Base-by-base conservation (phyloP, 2,888 invertebrate species). In the Aphidius colemani region DNA sequence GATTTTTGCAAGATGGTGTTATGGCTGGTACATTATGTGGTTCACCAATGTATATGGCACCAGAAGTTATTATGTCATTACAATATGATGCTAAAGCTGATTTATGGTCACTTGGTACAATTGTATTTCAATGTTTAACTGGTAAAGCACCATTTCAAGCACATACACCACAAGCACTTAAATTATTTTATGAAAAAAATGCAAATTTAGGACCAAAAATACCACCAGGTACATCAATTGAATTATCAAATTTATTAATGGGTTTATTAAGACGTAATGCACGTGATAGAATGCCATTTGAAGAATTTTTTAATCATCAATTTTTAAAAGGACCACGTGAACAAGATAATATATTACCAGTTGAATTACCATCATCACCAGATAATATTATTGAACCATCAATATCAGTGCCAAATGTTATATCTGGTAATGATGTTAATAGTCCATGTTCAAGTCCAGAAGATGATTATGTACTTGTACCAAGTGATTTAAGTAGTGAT, bases 1-100 rank as follows among this genome's bases (percentile, higher is more conserved):
- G 99, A 81, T 98, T 99, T 84, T 87, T 99, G 55, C 94, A 95
- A 84, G 98, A 98, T 82, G 99, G 99, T 69, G 97, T 96, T 62
- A 99, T 99, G 99, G 99, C 99, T 62, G 98, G 97, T 68, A 99
- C 99, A 44, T 86, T 99, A 50, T 99, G 99, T 84, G 99, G 99
- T 55, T 99, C 98, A 56, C 99, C 99, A 10, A 99, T 99, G 99
- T 99, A 99, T 82, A 99, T 99, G 98, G 98, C 98, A 45, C 98
- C 98, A 1, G 98, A 98, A 86, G 98, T 99, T 61, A 99, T 99
- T 76, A 98, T 99, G 98, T 98, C 98, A 3, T 85, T 96, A 68
- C 95, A 98, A 79, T 99, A 99, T 81, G 97, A 97, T 84, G 98
- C 97, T 61, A 99, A 99, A 86, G 99, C 99, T 8, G 99, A 99